Conservation (phyloP, 1,140 invertebrate genomes). For the Leptopilina boulardi region DNA sequence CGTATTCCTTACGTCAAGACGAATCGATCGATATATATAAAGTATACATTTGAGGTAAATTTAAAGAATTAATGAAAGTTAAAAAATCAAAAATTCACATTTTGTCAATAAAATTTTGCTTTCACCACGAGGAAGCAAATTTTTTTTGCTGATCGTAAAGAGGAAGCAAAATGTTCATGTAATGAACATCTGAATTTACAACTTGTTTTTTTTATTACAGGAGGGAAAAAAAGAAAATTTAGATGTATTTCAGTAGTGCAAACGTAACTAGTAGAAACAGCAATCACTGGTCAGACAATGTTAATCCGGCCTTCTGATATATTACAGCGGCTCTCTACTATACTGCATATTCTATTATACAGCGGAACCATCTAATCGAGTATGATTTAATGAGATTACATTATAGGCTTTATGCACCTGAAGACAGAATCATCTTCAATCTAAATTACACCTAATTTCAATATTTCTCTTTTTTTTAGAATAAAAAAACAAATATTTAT, state of each 20-base stretch:
- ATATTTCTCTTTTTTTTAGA: not conserved
- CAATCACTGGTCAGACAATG: conserved; percentile 13
- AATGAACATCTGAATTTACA: too few relatives aligned
- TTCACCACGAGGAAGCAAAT: too few relatives aligned
- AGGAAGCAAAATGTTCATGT: too few relatives aligned
- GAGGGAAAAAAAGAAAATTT: not conserved
- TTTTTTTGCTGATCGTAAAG: too few relatives aligned
- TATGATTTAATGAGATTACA: conserved; percentile 25
- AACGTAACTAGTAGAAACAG: not conserved
- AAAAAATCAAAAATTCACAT: too few relatives aligned
- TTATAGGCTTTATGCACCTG: conserved; percentile 1
- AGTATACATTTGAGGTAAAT: too few relatives aligned
- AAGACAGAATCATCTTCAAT: conserved; percentile 7
- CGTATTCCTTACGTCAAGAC: too few relatives aligned
- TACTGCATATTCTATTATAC: conserved; percentile 7
- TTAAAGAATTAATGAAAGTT: too few relatives aligned
- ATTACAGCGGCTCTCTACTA: conserved; percentile 16
- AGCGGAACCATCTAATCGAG: not conserved
- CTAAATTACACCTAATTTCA: not conserved
- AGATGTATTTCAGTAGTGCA: not conserved
- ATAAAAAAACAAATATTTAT: not conserved
- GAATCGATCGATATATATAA: too few relatives aligned
- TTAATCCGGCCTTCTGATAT: conserved; percentile 7
- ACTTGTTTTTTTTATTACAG: too few relatives aligned
- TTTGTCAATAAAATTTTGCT: too few relatives aligned